Percentiles rank a stretch among this genome's conserved stretches.
Evolutionary conservation across 2,113 vertebrate genomes (phyloP).

Genomic region (Strix uralensis): DNA sequence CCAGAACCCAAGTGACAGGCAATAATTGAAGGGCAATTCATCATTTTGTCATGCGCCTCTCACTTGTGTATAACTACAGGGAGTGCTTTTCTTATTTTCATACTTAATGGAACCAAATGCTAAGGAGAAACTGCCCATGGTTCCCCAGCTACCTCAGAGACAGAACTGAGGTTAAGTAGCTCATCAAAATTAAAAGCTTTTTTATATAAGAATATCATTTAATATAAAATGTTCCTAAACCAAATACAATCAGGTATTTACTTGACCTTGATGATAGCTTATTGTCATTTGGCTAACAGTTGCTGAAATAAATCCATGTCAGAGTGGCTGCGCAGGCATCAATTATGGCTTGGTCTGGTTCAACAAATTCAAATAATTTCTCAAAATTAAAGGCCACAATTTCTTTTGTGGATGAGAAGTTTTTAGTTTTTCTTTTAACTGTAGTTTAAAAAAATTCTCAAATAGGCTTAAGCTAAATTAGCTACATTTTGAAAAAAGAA

Average conservation of each 20-base stretch:
- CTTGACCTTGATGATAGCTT: neutral
- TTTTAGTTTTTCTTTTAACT: neutral
- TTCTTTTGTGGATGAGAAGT: neutral
- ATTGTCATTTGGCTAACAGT: neutral
- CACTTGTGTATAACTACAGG: accelerated
- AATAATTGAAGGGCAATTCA: neutral
- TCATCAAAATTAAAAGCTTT: neutral
- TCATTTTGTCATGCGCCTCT: neutral
- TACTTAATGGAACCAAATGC: neutral
- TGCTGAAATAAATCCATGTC: neutral
- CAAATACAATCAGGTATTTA: neutral
- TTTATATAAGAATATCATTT: neutral
- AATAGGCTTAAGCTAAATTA: neutral
- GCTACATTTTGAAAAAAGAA: neutral
- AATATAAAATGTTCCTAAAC: neutral
- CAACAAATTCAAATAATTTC: neutral
- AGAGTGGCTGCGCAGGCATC: neutral
- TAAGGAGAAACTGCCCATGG: neutral
- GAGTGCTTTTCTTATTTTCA: neutral
- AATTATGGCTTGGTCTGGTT: neutral
- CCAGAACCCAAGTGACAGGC: neutral
- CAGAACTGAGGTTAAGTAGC: neutral
- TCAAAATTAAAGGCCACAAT: neutral
- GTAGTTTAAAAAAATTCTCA: accelerated
- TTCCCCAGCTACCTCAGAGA: neutral